Conservation (phyloP, 2,888 invertebrate genomes). For the Neria commutata region DNA sequence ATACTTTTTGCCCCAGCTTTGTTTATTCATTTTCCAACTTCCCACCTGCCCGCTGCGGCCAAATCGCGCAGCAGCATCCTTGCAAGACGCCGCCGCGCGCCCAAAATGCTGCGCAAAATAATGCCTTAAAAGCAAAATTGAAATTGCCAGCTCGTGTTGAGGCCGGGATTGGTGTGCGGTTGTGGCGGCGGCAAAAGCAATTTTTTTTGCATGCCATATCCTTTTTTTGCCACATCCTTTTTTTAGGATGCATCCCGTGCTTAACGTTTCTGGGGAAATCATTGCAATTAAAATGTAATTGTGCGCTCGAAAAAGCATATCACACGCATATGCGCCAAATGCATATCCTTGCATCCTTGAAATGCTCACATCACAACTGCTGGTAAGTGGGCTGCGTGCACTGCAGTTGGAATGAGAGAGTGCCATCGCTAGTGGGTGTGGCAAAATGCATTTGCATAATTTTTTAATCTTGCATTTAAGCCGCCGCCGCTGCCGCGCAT, state of each 20-base stretch:
- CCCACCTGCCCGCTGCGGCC: slow-evolving; percentile 9
- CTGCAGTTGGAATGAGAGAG: no score
- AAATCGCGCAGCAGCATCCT: not conserved
- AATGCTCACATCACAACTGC: no score
- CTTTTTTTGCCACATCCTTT: no score
- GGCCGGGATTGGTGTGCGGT: not conserved
- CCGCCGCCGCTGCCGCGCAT: not conserved
- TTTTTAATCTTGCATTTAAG: slow-evolving; percentile 60
- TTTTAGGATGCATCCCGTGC: no score
- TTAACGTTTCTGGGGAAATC: slow-evolving; percentile 48
- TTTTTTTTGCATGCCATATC: not conserved
- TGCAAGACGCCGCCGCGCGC: not conserved
- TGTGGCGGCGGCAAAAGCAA: slow-evolving; percentile 2
- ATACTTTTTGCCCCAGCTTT: slow-evolving; percentile 36
- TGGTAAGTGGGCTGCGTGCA: no score
- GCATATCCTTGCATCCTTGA: no score
- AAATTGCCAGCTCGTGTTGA: slow-evolving; percentile 42
- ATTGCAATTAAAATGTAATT: slow-evolving; percentile 60
- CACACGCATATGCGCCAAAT: no score
- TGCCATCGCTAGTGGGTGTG: not conserved
- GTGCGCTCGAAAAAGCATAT: slow-evolving; percentile 35
- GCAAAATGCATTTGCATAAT: slow-evolving; percentile 60
- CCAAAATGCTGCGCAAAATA: slow-evolving; percentile 34
- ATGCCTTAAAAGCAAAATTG: slow-evolving; percentile 50
- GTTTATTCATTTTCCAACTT: slow-evolving; percentile 22